phyloP scores from a whole-genome alignment of 2,113 vertebrate genomes.

The Pseudonaja textilis region DNA sequence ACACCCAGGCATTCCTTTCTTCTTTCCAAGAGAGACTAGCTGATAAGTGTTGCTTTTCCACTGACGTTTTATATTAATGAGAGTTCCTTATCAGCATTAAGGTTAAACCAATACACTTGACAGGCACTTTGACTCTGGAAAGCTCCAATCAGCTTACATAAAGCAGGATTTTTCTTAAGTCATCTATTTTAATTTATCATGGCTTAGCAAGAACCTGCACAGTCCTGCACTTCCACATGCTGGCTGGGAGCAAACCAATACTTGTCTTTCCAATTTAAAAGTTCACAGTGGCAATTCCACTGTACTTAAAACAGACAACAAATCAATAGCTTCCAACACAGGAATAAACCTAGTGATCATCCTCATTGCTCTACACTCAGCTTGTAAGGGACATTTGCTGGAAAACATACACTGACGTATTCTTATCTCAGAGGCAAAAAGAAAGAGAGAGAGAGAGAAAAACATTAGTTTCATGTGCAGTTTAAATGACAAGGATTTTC shows the following conservation, averaged over 20 bases:
- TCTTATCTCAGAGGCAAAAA: neutral
- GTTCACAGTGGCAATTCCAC: neutral
- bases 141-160: neutral
- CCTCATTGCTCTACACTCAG: neutral
- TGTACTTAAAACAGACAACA: neutral
- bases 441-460: neutral
- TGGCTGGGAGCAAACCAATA: neutral
- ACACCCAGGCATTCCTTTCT: neutral
- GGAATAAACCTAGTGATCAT: neutral
- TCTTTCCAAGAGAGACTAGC: neutral
- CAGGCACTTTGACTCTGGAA: neutral
- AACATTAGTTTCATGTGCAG: neutral
- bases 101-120: neutral
- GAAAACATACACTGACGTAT: neutral
- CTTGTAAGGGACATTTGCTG: neutral
- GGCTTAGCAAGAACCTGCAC: neutral
- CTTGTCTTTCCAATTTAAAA: neutral
- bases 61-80: neutral
- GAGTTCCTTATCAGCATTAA: neutral
- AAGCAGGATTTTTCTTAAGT: neutral
- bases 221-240: neutral
- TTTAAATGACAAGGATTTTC: neutral
- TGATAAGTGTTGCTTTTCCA: neutral
- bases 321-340: neutral
- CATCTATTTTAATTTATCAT: neutral